Evolutionary conservation across 1,140 invertebrate genomes (phyloP).

Genomic region (Caenorhabditis latens): DNA sequence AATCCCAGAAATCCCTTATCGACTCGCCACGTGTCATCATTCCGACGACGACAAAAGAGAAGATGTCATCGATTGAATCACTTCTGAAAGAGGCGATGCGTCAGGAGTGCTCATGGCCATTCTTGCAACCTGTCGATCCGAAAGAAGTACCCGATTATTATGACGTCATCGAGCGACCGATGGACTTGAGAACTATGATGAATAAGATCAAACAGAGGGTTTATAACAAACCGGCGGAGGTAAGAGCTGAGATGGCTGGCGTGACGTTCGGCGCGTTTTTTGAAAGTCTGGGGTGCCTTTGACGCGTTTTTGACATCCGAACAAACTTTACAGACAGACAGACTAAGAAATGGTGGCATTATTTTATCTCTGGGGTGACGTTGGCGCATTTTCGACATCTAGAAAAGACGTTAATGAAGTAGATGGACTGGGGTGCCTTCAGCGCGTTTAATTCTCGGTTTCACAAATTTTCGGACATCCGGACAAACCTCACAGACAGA

Average conservation of each 20-base stretch:
- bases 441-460: too few species aligned
- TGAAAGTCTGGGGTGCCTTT: background rate
- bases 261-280: background rate
- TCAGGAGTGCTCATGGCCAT: slow-evolving; percentile 81
- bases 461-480: too few species aligned
- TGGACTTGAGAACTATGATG: slow-evolving; percentile 65
- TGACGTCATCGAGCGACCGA: slow-evolving; percentile 60
- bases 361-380: too few species aligned
- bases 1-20: background rate
- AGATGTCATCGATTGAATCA: slow-evolving; percentile 53
- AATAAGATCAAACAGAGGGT: slow-evolving; percentile 62
- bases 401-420: too few species aligned
- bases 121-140: slow-evolving; percentile 91
- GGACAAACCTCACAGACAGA: too few species aligned
- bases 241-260: background rate
- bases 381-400: too few species aligned
- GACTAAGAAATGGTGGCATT: too few species aligned
- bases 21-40: background rate
- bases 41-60: slow-evolving; percentile 56
- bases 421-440: too few species aligned
- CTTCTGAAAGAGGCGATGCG: slow-evolving; percentile 62
- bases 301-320: too few species aligned
- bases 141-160: slow-evolving; percentile 80
- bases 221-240: slow-evolving; percentile 56
- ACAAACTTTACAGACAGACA: too few species aligned